Percentiles rank a stretch among this genome's conserved stretches.
phyloP scores from a whole-genome alignment of 2,888 invertebrate genomes.

The Pycnomerus fuliginosus region DNA sequence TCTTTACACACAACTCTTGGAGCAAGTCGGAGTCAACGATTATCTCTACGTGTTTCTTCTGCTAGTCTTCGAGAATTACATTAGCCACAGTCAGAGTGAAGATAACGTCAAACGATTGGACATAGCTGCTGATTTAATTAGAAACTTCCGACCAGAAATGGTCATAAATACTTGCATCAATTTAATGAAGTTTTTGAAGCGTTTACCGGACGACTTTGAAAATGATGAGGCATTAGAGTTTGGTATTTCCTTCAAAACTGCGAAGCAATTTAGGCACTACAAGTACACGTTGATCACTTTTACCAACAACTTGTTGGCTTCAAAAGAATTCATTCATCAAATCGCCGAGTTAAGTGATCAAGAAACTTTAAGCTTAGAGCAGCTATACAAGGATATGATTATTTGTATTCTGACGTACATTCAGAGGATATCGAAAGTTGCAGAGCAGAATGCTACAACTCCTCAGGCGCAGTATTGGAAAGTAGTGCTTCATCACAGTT shows the following conservation, averaged over 20 bases:
- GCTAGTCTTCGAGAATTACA: constrained; percentile 70
- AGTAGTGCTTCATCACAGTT: constrained; percentile 73
- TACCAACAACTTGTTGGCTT: constrained; percentile 67
- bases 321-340: constrained; percentile 67
- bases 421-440: constrained; percentile 63
- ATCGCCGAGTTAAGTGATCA: constrained; percentile 58
- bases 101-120: constrained; percentile 62
- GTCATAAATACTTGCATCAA: constrained; percentile 67
- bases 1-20: constrained; percentile 76
- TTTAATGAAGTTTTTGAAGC: constrained; percentile 64
- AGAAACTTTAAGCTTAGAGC: constrained; percentile 58
- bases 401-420: constrained; percentile 68
- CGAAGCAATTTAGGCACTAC: constrained; percentile 80
- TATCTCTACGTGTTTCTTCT: constrained; percentile 73
- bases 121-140: constrained; percentile 65
- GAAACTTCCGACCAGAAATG: constrained; percentile 65
- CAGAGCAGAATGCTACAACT: constrained; percentile 61
- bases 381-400: constrained; percentile 67
- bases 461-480: constrained; percentile 76
- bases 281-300: constrained; percentile 79
- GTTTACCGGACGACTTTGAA: constrained; percentile 63
- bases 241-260: constrained; percentile 56
- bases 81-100: constrained; percentile 52
- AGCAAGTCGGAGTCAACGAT: constrained; percentile 65
- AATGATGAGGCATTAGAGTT: constrained; percentile 54